These are phyloP conservation scores for Parauchenoglanis punctatus DNA, from an alignment of 2,797 vertebrate genomes.

Conservation along the genomic window DNA sequence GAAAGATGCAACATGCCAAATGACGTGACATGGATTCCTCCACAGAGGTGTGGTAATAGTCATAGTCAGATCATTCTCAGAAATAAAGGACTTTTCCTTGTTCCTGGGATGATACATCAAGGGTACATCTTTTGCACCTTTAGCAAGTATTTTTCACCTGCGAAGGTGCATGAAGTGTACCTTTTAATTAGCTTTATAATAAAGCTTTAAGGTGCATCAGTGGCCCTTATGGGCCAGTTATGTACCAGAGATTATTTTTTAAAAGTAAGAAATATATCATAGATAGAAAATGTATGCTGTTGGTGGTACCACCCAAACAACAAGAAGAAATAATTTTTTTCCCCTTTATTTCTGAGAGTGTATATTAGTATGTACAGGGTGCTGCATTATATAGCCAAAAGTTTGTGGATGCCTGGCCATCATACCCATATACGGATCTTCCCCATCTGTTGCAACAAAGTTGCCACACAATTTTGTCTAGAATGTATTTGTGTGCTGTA, in stretches of 20 bases:
- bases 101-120: background rate
- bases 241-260: background rate
- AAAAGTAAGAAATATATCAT: background rate
- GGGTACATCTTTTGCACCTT: background rate
- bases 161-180: background rate
- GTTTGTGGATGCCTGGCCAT: background rate
- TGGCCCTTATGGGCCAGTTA: background rate
- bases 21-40: conserved; percentile 15
- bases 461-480: background rate
- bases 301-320: background rate
- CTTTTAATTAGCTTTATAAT: background rate
- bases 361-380: background rate
- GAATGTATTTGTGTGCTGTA: background rate
- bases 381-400: background rate
- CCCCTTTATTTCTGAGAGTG: background rate
- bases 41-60: background rate
- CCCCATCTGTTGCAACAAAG: background rate
- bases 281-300: too few species aligned
- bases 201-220: background rate
- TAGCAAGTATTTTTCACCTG: background rate
- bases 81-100: background rate
- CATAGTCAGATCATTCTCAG: background rate
- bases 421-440: background rate
- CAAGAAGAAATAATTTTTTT: background rate
- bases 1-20: conserved; percentile 9